A percentile compares a stretch with the other conserved stretches of the same genome.
Conservation (phyloP, 2,113 vertebrate genomes). For the Spea bombifrons region DNA sequence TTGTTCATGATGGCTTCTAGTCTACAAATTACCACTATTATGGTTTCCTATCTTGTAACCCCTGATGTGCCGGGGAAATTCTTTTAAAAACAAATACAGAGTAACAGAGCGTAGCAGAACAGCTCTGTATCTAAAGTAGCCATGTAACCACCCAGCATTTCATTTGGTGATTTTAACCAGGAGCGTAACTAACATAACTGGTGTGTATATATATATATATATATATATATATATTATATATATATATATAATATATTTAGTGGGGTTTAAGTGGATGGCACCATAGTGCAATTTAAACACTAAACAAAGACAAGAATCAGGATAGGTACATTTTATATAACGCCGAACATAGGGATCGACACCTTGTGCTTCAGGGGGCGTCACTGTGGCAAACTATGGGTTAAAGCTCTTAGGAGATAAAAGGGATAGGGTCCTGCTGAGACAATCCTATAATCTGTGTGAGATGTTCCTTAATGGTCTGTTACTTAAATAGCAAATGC, state of each 20-base stretch:
- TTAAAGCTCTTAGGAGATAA: slow-evolving; percentile 37
- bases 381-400: slow-evolving; percentile 10
- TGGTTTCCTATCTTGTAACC: too few relatives aligned
- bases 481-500: slow-evolving; percentile 38
- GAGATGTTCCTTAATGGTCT: slow-evolving; percentile 36
- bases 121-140: too few relatives aligned
- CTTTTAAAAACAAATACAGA: too few relatives aligned
- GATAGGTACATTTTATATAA: neutral
- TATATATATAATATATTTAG: neutral
- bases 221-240: neutral
- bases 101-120: too few relatives aligned
- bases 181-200: too few relatives aligned
- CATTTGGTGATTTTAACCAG: too few relatives aligned
- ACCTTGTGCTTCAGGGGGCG: neutral
- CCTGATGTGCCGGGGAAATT: too few relatives aligned
- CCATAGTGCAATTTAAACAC: neutral
- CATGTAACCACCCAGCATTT: too few relatives aligned
- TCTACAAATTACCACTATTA: too few relatives aligned
- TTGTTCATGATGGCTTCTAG: too few relatives aligned
- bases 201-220: neutral
- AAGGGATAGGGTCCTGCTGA: slow-evolving; percentile 12
- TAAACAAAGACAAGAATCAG: too few relatives aligned
- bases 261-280: too few relatives aligned
- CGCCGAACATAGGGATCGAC: neutral
- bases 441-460: slow-evolving; percentile 39